Evolutionary conservation across 2,888 invertebrate genomes (phyloP), one percentile per base, ranked within the genome.

Genomic region (Athalia cordata): DNA sequence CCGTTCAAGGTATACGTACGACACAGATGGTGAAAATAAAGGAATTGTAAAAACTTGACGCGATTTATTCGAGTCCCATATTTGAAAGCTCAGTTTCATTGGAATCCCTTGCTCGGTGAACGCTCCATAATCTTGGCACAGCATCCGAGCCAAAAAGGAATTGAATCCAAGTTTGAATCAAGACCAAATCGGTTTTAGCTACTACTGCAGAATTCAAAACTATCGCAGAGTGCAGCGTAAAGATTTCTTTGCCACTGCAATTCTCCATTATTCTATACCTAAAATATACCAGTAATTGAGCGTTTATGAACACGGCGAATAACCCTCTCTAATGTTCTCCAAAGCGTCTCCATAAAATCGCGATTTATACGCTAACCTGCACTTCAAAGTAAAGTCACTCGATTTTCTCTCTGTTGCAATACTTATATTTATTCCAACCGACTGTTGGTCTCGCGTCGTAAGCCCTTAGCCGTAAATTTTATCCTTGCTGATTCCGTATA

Each of bases 401-500:
- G 47, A 72, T 59, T 72, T 52, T 57, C 72, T 45, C 11, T n/a
- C 59, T 45, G 29, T 11, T 29, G n/a, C 55, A 29, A 29, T 7
- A 6, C 55, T 9, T 9, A n/a, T 11, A 57, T 11, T 57, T 70
- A 70, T 70, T 59, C 70, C n/a, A 45, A 57, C 47, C 47, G 47
- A 72, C 72, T 72, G 59, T 57, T 47, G 47, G 11, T 43, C 47
- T 47, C 72, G 72, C 57, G 29, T 2, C 2, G 29, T 13, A 59
- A 72, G 57, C 72, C 72, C 72, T 72, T 72, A 72, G 57, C 59
- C 72, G 72, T 72, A 72, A 72, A 72, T 72, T 72, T 72, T 47
- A 72, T 43, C 72, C 72, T 72, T 72, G 29, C 29, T 29, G 13
- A 59, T 72, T 72, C 72, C 72, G 72, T 72, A 72, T 72, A 72